Evolutionary conservation across 2,113 vertebrate species (phyloP).

Genomic region (Platysteira castanea): DNA sequence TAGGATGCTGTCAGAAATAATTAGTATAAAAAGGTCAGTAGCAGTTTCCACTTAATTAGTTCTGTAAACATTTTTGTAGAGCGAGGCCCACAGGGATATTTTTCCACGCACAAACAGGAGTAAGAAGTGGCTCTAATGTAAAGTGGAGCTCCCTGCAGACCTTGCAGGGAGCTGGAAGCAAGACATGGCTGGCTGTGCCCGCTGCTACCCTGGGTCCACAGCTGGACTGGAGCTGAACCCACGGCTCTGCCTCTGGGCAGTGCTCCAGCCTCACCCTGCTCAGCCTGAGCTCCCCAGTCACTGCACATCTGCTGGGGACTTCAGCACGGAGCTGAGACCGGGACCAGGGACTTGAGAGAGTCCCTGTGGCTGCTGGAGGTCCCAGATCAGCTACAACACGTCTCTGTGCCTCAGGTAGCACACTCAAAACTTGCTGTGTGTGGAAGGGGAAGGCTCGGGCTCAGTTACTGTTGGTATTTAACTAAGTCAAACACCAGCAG

Average conservation of each 20-base stretch:
- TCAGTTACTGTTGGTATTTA: not conserved
- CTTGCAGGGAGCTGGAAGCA: not conserved
- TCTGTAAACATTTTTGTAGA: not conserved
- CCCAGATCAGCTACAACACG: fast-evolving
- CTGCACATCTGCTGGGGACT: not conserved
- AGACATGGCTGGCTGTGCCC: not conserved
- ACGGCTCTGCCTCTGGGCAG: not conserved
- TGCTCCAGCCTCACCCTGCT: not conserved
- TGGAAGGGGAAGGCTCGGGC: not conserved
- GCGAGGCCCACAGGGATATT: not conserved
- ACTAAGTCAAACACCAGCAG: not conserved
- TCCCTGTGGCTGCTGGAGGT: not conserved
- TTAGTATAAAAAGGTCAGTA: not conserved
- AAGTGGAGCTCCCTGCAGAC: not conserved
- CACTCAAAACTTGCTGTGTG: not conserved
- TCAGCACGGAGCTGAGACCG: too few relatives aligned
- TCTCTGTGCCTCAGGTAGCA: too few relatives aligned
- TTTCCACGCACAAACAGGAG: not conserved
- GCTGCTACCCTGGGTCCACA: fast-evolving
- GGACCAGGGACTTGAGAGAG: fast-evolving
- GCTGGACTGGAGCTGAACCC: not conserved
- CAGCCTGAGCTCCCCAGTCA: not conserved
- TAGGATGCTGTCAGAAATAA: not conserved
- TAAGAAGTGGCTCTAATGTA: not conserved
- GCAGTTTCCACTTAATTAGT: not conserved